Evolutionary conservation across 2,113 vertebrate species (phyloP).

Genomic region (Passer domesticus): DNA sequence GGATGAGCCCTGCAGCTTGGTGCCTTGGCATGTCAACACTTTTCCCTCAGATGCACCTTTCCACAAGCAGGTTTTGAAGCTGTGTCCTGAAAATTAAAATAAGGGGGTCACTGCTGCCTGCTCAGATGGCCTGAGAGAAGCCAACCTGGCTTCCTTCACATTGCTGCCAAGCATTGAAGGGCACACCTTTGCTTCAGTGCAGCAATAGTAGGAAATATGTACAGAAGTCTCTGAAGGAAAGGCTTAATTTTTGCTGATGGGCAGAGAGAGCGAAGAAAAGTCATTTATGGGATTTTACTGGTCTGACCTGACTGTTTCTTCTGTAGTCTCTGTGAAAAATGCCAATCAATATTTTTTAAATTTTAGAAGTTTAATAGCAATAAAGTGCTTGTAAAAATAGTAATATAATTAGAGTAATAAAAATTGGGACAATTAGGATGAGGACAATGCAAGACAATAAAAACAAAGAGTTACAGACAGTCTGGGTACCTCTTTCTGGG

Average conservation of each 20-base stretch:
- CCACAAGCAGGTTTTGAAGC: background rate
- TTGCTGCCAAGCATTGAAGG: background rate
- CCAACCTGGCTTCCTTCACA: background rate
- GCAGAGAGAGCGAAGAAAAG: background rate
- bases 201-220: background rate
- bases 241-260: background rate
- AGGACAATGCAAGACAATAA: too few species aligned
- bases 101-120: background rate
- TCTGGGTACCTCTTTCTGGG: too few species aligned
- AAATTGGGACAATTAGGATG: too few species aligned
- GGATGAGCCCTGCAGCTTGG: background rate
- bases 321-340: background rate
- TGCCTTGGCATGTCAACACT: background rate
- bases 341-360: too few species aligned
- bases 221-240: background rate
- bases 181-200: background rate
- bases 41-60: background rate
- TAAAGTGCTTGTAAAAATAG: too few species aligned
- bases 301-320: background rate
- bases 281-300: background rate
- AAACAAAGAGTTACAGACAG: too few species aligned
- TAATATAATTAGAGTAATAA: too few species aligned
- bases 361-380: too few species aligned
- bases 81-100: background rate
- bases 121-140: background rate